Base-by-base conservation (phyloP, 2,113 vertebrate genomes). In the Pygoscelis antarcticus region DNA sequence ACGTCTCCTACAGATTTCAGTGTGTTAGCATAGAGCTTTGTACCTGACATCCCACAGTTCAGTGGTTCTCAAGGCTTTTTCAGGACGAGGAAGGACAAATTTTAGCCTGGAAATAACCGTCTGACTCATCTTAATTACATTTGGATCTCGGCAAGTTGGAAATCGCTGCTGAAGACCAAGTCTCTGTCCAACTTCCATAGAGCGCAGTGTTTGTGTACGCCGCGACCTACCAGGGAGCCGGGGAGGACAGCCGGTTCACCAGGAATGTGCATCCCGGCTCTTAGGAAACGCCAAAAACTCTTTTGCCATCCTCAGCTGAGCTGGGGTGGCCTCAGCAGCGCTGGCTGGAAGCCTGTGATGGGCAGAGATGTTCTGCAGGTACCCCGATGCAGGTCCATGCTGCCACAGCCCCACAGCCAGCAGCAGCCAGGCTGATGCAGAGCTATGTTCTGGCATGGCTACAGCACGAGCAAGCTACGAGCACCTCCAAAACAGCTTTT, bases 161-260 rank as follows among this genome's bases (percentile, higher is more conserved):
- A 94, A 94, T 90, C 58, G 1, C 90, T 72, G 90, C 92, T 29
- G 87, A 93, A 93, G 93, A 93, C 69, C 83, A 90, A 84, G 34
- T 12, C 54, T 71, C 52, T 47, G 83, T 90, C 79, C 95, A 94
- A 22, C 90, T 94, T 94, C 95, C 93, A 94, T 77, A 77, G 69
- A 90, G 90, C 36, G 0, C 86, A 94, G 52, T 92, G 95, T 90
- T 92, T 96, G 92, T 96, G 90, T 94, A 81, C 42, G 0, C 78
- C 57, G 74, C 3, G 23, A 90, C 90, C 83, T 93, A 84, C 93
- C 90, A 88, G 74, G 90, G 64, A 93, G 90, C 74, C 1, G 3
- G 25, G 55, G 32, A 65, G 68, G 55, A 52, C 68, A n/a, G 66
- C n/a, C 0, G 14, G 72, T 46, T 75, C 72, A 65, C n/a, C 0